These are phyloP conservation scores for Papilio polyxenes DNA, from an alignment of 1,140 invertebrate genomes.

Conservation along the genomic window DNA sequence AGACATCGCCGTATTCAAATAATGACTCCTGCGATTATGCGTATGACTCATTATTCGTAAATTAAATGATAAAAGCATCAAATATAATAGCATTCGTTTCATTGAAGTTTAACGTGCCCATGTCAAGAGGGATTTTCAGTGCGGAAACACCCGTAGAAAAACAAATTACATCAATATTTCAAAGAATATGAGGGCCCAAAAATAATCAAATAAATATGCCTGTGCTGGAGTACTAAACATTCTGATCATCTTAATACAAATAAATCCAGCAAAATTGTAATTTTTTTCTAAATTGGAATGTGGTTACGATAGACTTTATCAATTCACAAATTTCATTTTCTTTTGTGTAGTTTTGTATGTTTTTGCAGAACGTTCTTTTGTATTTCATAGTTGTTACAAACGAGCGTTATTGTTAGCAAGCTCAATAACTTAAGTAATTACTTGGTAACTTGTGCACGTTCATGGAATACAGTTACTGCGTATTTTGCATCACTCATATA, in stretches of 20 bases:
- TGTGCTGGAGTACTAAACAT: no score
- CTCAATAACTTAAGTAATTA: background rate
- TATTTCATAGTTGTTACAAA: background rate
- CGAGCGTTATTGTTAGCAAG: background rate
- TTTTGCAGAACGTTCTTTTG: background rate
- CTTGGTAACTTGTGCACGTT: background rate
- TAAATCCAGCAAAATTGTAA: background rate
- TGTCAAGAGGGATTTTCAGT: no score
- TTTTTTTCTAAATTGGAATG: background rate
- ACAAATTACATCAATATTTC: no score
- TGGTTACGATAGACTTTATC: conserved; percentile 5
- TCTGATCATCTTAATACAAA: no score
- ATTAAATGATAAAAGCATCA: background rate
- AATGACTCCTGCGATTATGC: background rate
- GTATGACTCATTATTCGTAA: background rate
- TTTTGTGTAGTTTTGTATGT: background rate
- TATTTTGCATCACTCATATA: conserved; percentile 1
- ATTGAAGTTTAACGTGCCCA: no score
- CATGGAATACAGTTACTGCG: background rate
- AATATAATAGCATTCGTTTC: background rate
- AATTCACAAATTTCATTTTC: background rate
- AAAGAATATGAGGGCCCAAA: no score
- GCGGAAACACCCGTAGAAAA: no score
- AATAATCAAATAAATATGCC: no score
- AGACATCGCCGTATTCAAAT: conserved; percentile 1